phyloP scores from a whole-genome alignment of 2,797 vertebrate genomes.

The Chloroceryle amazona region DNA sequence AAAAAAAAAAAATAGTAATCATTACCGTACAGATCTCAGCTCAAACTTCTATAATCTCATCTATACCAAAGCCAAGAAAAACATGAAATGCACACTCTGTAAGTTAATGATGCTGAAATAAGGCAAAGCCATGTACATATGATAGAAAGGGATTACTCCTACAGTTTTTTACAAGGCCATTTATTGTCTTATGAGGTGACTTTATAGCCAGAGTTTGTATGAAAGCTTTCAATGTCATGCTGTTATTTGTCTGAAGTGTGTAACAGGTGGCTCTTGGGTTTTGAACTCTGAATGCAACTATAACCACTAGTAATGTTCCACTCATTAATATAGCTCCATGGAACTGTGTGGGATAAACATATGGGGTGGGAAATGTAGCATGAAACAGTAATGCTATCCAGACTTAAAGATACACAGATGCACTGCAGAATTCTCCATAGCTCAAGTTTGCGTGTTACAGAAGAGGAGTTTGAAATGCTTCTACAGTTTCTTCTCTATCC shows the following conservation, averaged over 20 bases:
- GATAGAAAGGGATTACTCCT: neutral
- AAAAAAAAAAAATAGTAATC: neutral
- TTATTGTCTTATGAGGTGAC: neutral
- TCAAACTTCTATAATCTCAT: neutral
- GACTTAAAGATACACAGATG: neutral
- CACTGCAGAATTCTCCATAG: neutral
- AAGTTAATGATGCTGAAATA: slow-evolving; percentile 21
- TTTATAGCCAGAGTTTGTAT: neutral
- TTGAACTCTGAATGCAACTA: neutral
- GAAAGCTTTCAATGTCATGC: neutral
- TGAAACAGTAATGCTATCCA: neutral
- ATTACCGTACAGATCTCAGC: neutral
- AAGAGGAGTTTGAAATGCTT: neutral
- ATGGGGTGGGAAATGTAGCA: neutral
- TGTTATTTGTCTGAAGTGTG: neutral
- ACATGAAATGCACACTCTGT: neutral
- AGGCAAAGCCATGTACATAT: neutral
- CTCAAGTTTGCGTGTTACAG: neutral
- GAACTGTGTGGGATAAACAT: neutral
- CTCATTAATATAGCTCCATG: neutral
- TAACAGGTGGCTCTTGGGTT: neutral
- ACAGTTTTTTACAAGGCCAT: neutral
- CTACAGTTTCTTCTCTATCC: neutral
- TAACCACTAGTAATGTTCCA: neutral
- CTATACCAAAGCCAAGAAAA: neutral